phyloP scores from a whole-genome alignment of 92 coral and sea anemone genomes.

The Palythoa heliodiscus region DNA sequence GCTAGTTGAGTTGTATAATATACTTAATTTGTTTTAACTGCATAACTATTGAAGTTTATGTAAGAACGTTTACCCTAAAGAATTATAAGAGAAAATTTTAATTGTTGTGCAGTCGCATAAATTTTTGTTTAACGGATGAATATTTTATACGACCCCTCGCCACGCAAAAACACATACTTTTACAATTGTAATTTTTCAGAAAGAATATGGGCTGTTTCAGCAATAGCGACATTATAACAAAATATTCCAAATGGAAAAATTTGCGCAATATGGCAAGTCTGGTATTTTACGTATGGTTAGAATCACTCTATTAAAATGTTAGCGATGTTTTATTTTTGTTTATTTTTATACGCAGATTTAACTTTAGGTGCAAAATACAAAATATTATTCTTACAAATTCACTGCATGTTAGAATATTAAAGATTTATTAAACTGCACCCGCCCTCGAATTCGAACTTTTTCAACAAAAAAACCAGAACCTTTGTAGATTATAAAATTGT shows the following conservation, averaged over 20 bases:
- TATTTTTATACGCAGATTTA: no score
- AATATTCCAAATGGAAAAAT: neutral
- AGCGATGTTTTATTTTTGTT: no score
- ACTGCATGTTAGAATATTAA: no score
- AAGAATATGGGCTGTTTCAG: neutral
- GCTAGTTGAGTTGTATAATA: neutral
- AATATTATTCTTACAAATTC: no score
- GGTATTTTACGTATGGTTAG: no score
- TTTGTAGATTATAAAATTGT: no score
- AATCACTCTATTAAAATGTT: no score
- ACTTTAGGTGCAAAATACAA: no score
- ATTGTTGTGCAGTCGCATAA: neutral
- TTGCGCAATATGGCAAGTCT: no score
- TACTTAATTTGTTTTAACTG: neutral
- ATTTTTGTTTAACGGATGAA: neutral
- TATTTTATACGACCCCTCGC: neutral
- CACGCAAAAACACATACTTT: neutral
- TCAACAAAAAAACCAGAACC: no score
- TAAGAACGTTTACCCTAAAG: neutral
- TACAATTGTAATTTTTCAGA: neutral
- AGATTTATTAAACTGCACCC: no score
- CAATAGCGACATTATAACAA: neutral
- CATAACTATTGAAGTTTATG: neutral
- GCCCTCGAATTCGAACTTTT: no score
- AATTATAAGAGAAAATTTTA: neutral